Base-by-base conservation (phyloP, 1,140 invertebrate genomes). In the Dermatophagoides farinae region DNA sequence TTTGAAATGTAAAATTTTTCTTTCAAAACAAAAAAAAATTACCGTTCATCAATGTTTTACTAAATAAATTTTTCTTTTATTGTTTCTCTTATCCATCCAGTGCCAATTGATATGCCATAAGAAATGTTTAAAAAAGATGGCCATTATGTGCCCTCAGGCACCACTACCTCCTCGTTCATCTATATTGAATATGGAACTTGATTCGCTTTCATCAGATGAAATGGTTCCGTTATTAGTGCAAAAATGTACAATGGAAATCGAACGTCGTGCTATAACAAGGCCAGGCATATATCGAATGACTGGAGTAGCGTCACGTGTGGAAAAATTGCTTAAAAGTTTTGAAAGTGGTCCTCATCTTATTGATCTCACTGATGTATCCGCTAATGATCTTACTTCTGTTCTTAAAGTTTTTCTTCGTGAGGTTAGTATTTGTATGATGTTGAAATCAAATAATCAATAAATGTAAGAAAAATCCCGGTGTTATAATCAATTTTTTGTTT, bases 231-330 rank as follows among this genome's bases (percentile, higher is more conserved):
- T 60, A 18, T 37, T 63, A 31, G 62, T 63, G 39, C 23, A 49
- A 50, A 63, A 63, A 52, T 63, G 62, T 46, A 63, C 61, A 23
- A 8, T 14, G 12, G 62, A 63, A 38, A 63, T 63, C 44, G 62
- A 63, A 44, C 39, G 41, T 16, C 62, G 62, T 16, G 38, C 60
- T 5, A 54, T 40, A n/a, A 53, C n/a, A 12, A 54, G 47, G 10
- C 49, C 50, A 14, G 62, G 62, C 11, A 63, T 63, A 9, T 63
- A 63, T 46, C 62, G 62, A 9, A 60, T 63, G 47, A 57, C 62
- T 37, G 62, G 62, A 50, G 62, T 61, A 12, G 38, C 38, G 16
- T 55, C 57, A n/a, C 41, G 62, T 41, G 62, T 63, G 9, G 18
- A 57, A 50, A 60, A 61, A 25, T 51, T 63, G 46, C 23, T 63